These are phyloP conservation scores for Stenodema calcarata DNA, from an alignment of 2,888 invertebrate genomes.

Conservation along the genomic window DNA sequence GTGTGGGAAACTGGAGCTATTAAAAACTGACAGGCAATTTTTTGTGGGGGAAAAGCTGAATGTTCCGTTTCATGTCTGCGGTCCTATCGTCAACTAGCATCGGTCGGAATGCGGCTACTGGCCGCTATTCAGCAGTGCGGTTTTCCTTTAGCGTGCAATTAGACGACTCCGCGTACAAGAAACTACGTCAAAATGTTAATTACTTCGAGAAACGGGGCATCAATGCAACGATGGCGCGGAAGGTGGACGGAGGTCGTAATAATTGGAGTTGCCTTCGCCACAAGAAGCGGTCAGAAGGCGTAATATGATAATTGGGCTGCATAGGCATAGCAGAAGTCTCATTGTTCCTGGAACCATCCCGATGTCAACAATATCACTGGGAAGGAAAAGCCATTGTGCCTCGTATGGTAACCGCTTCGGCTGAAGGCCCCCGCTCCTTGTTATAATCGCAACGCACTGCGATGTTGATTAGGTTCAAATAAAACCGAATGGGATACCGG, in stretches of 20 bases:
- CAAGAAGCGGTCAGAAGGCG: slow-evolving; percentile 18
- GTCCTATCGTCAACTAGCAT: neutral
- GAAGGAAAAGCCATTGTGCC: slow-evolving; percentile 37
- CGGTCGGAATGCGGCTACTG: neutral
- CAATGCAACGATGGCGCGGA: neutral
- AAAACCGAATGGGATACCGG: neutral
- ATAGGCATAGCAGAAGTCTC: slow-evolving; percentile 22
- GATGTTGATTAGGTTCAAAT: slow-evolving; percentile 12
- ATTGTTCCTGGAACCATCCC: slow-evolving; percentile 20
- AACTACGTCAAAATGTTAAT: slow-evolving; percentile 44
- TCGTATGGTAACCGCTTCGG: slow-evolving; percentile 7
- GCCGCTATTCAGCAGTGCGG: neutral
- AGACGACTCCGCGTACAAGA: slow-evolving; percentile 1
- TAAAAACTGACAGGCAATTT: too few species aligned
- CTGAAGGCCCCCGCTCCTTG: slow-evolving; percentile 7
- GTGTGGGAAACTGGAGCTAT: too few species aligned
- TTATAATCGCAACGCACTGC: slow-evolving; percentile 12
- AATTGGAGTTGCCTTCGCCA: slow-evolving; percentile 20
- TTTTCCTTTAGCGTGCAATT: neutral
- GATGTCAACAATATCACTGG: slow-evolving; percentile 43
- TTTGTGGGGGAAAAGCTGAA: too few species aligned
- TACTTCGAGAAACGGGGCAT: neutral
- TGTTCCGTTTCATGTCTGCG: neutral
- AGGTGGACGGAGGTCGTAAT: neutral
- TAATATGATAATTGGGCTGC: slow-evolving; percentile 44